phyloP scores from a whole-genome alignment of 2,113 vertebrate genomes.

The Gallinago paraguaiae region DNA sequence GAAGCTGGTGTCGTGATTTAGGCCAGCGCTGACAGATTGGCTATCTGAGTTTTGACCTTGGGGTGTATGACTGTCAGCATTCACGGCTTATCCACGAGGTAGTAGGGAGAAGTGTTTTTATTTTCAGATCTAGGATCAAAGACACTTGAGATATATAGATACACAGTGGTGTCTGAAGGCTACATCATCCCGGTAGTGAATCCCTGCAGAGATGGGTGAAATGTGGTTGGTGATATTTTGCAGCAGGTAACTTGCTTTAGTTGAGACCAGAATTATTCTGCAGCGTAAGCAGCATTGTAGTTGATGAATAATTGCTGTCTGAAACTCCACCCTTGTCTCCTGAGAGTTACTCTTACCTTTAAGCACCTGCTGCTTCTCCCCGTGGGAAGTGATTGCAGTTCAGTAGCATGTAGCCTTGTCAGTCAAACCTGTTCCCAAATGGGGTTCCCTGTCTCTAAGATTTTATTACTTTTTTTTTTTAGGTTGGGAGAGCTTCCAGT shows the following conservation, averaged over 20 bases:
- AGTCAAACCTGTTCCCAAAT: conserved; percentile 9
- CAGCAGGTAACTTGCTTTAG: not conserved
- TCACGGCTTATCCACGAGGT: not conserved
- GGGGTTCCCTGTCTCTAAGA: not conserved
- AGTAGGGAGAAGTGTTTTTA: not conserved
- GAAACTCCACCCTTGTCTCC: conserved; percentile 15
- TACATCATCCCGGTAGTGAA: not conserved
- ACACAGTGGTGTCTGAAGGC: not conserved
- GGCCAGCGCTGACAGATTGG: not conserved
- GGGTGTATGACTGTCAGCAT: rapidly evolving
- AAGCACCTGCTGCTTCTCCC: not conserved
- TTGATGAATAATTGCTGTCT: not conserved
- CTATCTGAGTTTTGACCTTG: not conserved
- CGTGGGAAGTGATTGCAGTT: not conserved
- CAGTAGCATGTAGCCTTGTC: not conserved
- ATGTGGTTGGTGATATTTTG: not conserved
- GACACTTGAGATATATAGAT: not conserved
- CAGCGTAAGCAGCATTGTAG: not conserved
- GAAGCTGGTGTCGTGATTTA: not conserved
- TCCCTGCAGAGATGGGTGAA: not conserved
- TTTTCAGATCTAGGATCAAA: not conserved
- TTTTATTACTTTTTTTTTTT: not conserved
- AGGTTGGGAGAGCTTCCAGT: not conserved
- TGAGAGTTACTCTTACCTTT: conserved; percentile 11
- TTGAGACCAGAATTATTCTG: not conserved